These are phyloP conservation scores for Tribolium freemani DNA, from an alignment of 2,888 invertebrate species.

Conservation along the genomic window DNA sequence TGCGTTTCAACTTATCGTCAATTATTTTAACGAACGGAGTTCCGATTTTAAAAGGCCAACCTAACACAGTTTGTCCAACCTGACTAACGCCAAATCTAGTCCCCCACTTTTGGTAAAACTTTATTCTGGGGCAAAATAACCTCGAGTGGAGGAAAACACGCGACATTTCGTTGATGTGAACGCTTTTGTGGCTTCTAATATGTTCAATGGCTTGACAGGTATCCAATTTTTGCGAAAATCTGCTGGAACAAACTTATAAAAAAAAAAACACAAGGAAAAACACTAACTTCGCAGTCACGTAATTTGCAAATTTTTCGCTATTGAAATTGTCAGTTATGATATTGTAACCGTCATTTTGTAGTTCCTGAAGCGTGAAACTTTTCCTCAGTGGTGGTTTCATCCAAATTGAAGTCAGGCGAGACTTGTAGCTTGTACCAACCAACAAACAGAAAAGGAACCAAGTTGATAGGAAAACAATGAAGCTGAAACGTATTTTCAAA, in stretches of 20 bases:
- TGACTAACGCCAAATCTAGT: background rate
- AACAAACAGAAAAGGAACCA: slow-evolving; percentile 13
- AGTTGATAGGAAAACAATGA: slow-evolving; percentile 1
- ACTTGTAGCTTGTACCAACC: background rate
- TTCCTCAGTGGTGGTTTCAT: background rate
- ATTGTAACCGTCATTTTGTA: background rate
- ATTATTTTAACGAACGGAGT: background rate
- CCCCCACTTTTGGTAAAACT: background rate
- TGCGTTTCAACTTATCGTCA: background rate
- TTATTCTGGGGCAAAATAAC: background rate
- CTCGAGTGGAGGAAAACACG: slow-evolving; percentile 1
- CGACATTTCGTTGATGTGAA: background rate
- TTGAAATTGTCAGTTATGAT: background rate
- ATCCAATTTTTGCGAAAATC: background rate
- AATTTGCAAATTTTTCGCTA: background rate
- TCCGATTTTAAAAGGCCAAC: slow-evolving; percentile 2
- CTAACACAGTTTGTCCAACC: background rate
- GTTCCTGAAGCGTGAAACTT: background rate
- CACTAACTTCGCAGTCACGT: background rate
- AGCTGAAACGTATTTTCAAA: background rate
- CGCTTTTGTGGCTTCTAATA: background rate
- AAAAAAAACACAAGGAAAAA: background rate
- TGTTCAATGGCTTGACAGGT: background rate
- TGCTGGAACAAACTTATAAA: background rate
- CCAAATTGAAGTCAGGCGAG: background rate